Base-by-base conservation (phyloP, 2,888 invertebrate genomes). In the Leptopilina myrica region DNA sequence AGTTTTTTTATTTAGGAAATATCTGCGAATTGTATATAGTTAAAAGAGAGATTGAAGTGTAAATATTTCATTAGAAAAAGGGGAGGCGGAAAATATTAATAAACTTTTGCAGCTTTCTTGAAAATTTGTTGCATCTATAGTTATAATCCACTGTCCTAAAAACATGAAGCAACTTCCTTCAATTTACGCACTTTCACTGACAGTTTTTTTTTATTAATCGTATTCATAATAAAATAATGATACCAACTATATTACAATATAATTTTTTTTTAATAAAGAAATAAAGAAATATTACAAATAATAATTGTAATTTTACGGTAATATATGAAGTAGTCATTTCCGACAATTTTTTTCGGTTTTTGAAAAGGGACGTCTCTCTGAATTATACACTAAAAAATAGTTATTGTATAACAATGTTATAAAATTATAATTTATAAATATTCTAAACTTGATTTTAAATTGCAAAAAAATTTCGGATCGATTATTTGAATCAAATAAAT, bases 131-230 rank as follows among this genome's bases (percentile, higher is more conserved):
- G 53, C 46, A 66, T 15, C 15, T 66, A 66, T 66, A 69, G 20
- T 53, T 73, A 5, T 33, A 49, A 73, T 73, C 7, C 15, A 73
- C 26, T 69, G 33, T 73, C 53, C 53, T 73, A 33, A 73, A 73
- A 73, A 73, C 53, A 0, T 73, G 53, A 69, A 49, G 49, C 73
- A 56, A 53, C 73, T 73, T 73, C 69, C 14, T 69, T 14, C 20
- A 78, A 78, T 80, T 73, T 80, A 79, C 78, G 78, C 83, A 86
- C 87, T 87, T 87, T 87, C 87, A 84, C 86, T 87, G 86, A 87
- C 86, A 86, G 85, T 87, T 80, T 85, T 84, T 81, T 84, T 84
- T 81, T 84, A 81, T 79, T 85, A 83, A 85, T 80, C 80, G 64
- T 73, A 62, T 59, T 65, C 53, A 79, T 79, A 73, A 33, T 33